Evolutionary conservation across 2,113 vertebrate genomes (phyloP).

Genomic region (Cyprinus carpio): DNA sequence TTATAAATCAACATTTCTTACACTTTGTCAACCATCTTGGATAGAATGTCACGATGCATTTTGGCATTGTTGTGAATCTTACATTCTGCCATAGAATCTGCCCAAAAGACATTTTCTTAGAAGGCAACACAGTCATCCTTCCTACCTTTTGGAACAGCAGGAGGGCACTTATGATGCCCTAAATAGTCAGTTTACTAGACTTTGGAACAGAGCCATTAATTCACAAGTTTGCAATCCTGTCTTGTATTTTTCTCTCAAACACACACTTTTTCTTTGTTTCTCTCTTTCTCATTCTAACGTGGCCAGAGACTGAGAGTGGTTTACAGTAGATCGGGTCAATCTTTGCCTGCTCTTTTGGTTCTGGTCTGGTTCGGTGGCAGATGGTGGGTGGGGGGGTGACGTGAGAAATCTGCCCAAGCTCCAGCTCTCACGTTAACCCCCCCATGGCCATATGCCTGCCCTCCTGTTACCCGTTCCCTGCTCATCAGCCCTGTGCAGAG

Average conservation of each 20-base stretch:
- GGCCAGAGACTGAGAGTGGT: constrained; percentile 5
- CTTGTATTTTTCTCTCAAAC: too few relatives aligned
- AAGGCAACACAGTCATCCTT: constrained; percentile 2
- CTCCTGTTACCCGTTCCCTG: constrained; percentile 41
- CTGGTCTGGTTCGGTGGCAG: constrained; percentile 46
- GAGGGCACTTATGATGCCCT: neutral
- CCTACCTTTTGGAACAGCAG: constrained; percentile 9
- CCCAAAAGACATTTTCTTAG: constrained; percentile 4
- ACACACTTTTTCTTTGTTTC: constrained; percentile 24
- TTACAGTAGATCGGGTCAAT: neutral
- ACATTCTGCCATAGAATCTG: constrained; percentile 1
- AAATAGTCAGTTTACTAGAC: neutral
- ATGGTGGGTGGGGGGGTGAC: constrained; percentile 39
- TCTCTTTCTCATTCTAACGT: neutral
- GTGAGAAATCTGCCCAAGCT: constrained; percentile 38
- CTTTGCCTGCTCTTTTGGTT: constrained; percentile 15
- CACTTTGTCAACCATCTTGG: too few relatives aligned
- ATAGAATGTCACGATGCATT: neutral
- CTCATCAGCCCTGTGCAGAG: constrained; percentile 21
- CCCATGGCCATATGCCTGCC: constrained; percentile 56
- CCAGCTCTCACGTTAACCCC: constrained; percentile 54
- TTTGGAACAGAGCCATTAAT: constrained; percentile 24
- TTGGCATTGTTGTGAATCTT: neutral
- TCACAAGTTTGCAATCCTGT: constrained; percentile 28
- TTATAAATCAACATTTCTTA: too few relatives aligned